Percentiles rank a stretch among this genome's conserved stretches.
phyloP scores from a whole-genome alignment of 2,797 vertebrate genomes.

The Cercopithecus diana region DNA sequence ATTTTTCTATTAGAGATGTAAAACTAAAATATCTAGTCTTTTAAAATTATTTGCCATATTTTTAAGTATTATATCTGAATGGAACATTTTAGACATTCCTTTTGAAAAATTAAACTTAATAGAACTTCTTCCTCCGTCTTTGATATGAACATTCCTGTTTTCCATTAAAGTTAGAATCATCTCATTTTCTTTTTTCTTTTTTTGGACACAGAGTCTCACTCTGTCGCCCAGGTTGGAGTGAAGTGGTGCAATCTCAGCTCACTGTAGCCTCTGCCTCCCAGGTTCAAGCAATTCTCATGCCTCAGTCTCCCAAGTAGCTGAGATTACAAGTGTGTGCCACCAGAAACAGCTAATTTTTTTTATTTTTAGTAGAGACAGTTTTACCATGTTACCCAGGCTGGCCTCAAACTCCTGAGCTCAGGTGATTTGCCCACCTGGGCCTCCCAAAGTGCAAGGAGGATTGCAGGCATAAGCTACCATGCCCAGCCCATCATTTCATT shows the following conservation, averaged over 20 bases:
- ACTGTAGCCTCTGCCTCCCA: not conserved
- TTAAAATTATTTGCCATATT: conserved; percentile 31
- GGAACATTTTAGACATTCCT: not conserved
- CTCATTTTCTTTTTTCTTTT: not conserved
- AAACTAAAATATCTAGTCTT: conserved; percentile 33
- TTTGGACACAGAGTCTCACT: not conserved
- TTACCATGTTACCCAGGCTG: not conserved
- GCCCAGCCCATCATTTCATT: not conserved
- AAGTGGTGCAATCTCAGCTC: not conserved
- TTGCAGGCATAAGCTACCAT: not conserved
- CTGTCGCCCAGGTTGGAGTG: not conserved
- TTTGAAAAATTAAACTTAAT: not conserved
- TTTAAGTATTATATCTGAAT: not conserved
- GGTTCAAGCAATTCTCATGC: not conserved
- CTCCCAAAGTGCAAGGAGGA: not conserved
- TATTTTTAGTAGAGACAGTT: not conserved
- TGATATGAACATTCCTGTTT: conserved; percentile 21
- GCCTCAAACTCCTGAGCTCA: not conserved
- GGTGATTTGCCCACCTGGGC: not conserved
- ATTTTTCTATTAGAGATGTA: conserved; percentile 22
- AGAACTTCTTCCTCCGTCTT: not conserved
- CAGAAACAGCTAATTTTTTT: not conserved
- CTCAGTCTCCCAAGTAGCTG: not conserved
- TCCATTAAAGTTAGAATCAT: not conserved
- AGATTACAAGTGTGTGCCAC: not conserved